Evolutionary conservation across 2,113 vertebrate species (phyloP), one percentile per base, ranked within the genome.

Genomic region (Hiodon tergisus): DNA sequence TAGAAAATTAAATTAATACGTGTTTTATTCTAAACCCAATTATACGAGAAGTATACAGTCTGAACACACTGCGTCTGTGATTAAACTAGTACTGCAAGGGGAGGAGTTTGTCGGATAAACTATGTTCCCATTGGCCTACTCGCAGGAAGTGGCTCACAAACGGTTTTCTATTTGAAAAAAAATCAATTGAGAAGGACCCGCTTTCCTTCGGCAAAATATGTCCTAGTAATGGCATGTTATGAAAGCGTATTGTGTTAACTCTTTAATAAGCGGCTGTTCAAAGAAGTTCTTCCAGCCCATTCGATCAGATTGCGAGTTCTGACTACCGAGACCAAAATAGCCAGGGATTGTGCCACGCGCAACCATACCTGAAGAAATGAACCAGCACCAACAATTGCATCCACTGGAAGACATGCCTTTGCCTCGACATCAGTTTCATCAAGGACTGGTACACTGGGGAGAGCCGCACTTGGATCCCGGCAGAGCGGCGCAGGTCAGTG

Each of bases 91-190:
- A 66, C 65, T 71, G 17, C 46, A 53, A 66, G 71, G 78, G 84
- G 88, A 76, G 86, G 82, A 79, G 86, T 52, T 78, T 78, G 77
- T 16, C 65, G 73, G 72, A 85, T 31, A 31, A 83, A 81, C 76
- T 47, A 76, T 80, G 67, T 71, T 76, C 73, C 80, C 58, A 86
- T 85, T 88, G 84, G 84, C 76, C 63, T 62, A n/a, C 9, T 5
- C 63, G 76, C 70, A 80, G 83, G 84, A 84, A 83, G 72, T 73
- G 73, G 69, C 72, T 51, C 61, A 4, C 69, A 7, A 63, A 69
- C 70, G 72, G 72, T 67, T 69, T 72, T 76, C 61, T 77, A 52
- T 14, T 67, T 71, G 73, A 82, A 81, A 83, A 79, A 72, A 31
- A 31, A 31, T 65, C 62, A 82, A 80, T 71, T 78, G 79, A 60